Conservation (phyloP, 2,888 invertebrate species). For the Eupsilia transversa region DNA sequence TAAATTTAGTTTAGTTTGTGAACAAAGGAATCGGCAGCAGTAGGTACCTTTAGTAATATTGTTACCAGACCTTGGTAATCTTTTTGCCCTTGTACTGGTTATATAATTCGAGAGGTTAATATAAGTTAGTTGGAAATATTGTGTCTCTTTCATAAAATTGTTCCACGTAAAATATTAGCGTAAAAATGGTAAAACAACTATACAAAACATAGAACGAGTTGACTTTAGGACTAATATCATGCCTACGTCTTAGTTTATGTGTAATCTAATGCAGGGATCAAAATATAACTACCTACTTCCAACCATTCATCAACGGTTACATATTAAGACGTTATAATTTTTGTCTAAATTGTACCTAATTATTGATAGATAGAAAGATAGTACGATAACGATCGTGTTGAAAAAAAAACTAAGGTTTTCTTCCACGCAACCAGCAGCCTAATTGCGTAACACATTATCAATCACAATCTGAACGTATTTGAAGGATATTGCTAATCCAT, state of each 20-base stretch:
- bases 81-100: neutral
- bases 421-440: slow-evolving; percentile 38
- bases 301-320: slow-evolving; percentile 42
- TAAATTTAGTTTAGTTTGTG: too few relatives aligned
- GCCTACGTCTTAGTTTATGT: slow-evolving; percentile 35
- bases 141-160: neutral
- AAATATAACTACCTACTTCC: slow-evolving; percentile 40
- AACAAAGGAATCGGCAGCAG: too few relatives aligned
- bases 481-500: too few relatives aligned
- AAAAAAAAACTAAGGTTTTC: slow-evolving; percentile 23
- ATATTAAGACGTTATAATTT: slow-evolving; percentile 14
- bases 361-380: slow-evolving; percentile 8
- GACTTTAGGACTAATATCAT: slow-evolving; percentile 24
- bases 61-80: neutral
- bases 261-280: slow-evolving; percentile 28
- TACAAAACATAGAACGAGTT: slow-evolving; percentile 31
- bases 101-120: neutral
- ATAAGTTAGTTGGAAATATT: slow-evolving; percentile 4
- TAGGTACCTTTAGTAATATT: neutral
- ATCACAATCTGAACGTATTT: too few relatives aligned
- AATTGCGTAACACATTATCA: too few relatives aligned
- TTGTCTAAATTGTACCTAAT: slow-evolving; percentile 33
- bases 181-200: slow-evolving; percentile 25
- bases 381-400: neutral
- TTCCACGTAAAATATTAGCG: neutral